Conservation (phyloP, 2,113 vertebrate species). For the Leucopsar rothschildi region DNA sequence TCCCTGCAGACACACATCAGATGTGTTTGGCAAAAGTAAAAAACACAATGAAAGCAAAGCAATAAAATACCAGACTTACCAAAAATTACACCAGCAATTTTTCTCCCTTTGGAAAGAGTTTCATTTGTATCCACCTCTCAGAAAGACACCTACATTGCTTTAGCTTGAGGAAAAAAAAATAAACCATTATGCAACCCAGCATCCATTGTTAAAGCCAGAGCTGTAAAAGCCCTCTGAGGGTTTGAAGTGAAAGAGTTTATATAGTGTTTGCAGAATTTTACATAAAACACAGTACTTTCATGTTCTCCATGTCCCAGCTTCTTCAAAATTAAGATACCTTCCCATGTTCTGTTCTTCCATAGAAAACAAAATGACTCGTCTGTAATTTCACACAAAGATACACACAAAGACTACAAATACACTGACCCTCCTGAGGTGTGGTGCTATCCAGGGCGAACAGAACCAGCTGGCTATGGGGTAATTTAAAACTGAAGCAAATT, state of each 20-base stretch:
- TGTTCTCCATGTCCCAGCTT: not conserved
- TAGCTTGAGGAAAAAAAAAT: accelerated
- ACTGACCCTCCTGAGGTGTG: not conserved
- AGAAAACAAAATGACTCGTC: not conserved
- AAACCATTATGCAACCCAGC: not conserved
- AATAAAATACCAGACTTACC: not conserved
- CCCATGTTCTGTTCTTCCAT: not conserved
- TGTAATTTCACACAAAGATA: not conserved
- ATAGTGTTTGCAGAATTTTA: not conserved
- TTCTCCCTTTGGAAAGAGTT: not conserved
- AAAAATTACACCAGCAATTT: not conserved
- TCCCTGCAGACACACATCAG: not conserved
- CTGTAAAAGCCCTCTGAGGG: not conserved
- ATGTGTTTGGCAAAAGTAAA: not conserved
- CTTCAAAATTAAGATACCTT: not conserved
- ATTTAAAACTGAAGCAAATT: not conserved
- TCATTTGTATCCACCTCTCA: not conserved
- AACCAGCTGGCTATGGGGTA: not conserved
- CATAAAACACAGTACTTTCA: not conserved
- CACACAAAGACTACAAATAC: not conserved
- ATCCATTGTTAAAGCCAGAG: not conserved
- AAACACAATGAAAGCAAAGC: not conserved
- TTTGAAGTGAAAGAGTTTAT: not conserved
- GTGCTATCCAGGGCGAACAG: not conserved
- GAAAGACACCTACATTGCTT: not conserved